phyloP scores from a whole-genome alignment of 2,797 vertebrate species.

The Poeciliopsis turneri region DNA sequence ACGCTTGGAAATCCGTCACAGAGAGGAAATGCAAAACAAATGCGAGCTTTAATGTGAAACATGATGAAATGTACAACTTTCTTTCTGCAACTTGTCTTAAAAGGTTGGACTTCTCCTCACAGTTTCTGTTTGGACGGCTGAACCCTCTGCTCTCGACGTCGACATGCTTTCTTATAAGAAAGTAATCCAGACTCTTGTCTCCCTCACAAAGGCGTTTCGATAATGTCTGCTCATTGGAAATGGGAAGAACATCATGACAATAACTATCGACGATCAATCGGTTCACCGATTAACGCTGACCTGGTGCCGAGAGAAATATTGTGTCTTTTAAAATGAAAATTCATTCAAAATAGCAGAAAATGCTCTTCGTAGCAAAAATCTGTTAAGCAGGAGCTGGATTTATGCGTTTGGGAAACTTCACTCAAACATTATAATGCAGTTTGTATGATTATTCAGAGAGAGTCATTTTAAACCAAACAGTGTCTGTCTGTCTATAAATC shows the following conservation, averaged over 20 bases:
- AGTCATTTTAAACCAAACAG: too few relatives aligned
- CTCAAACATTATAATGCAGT: too few relatives aligned
- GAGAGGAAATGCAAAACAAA: conserved; percentile 23
- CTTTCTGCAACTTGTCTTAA: conserved; percentile 38
- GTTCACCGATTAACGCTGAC: background rate
- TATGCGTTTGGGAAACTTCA: too few relatives aligned
- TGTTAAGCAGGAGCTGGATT: too few relatives aligned
- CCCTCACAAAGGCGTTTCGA: background rate
- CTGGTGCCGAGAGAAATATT: background rate
- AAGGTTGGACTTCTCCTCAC: conserved; percentile 37
- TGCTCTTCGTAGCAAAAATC: too few relatives aligned
- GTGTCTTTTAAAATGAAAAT: background rate
- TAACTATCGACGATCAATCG: background rate
- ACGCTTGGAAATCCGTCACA: conserved; percentile 42
- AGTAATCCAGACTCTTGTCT: background rate
- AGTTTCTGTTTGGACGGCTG: conserved; percentile 22
- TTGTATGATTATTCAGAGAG: too few relatives aligned
- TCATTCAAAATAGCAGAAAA: background rate
- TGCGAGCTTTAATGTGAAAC: conserved; percentile 33
- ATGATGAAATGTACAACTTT: conserved; percentile 49
- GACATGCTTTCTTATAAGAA: background rate
- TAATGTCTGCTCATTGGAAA: background rate
- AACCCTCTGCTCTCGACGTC: conserved; percentile 22
- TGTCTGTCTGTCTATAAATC: background rate
- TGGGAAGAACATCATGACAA: background rate